Evolutionary conservation across 2,888 invertebrate genomes (phyloP), one percentile per base, ranked within the genome.

Genomic region (Cenopis cana): DNA sequence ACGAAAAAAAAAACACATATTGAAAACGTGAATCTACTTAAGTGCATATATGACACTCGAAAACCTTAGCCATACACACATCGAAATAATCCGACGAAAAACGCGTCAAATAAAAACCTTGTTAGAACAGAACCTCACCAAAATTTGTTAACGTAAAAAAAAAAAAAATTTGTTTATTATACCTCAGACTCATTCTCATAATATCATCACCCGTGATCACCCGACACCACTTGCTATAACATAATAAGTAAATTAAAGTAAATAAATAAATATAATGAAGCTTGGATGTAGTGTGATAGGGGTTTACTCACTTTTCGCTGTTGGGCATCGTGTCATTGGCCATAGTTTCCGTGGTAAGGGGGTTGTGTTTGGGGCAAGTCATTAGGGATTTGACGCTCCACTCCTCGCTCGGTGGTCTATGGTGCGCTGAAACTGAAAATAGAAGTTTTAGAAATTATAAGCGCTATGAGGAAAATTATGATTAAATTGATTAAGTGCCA

Each of bases 161-260:
- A 77, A 75, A 77, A 57, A 77, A 57, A 69, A 73, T 61, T 56
- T 72, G 55, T 70, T 68, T 66, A 38, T 74, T 79, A 86, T 93
- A 95, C 96, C 96, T 96, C 95, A 96, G 90, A 89, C 95, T 95
- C 96, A 96, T 96, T 95, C 94, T 95, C 94, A 96, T 94, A 89
- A 96, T 95, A 94, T 96, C 96, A 89, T 96, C 96, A 90, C 96
- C 96, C 78, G 95, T 96, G 94, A 95, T 91, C 86, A 88, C 87
- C 90, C 93, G 92, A 91, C 93, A 92, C 92, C 92, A 91, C 91
- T 92, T 91, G 91, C 92, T 93, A 93, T 85, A 89, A 91, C 84
- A 85, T 82, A 85, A 74, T 24, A 62, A 72, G 52, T 20, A 29
- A 74, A 69, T 54, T 61, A 59, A 57, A 55, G 64, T 54, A 77